Evolutionary conservation across 2,797 vertebrate genomes (phyloP).

Genomic region (Discoglossus pictus): DNA sequence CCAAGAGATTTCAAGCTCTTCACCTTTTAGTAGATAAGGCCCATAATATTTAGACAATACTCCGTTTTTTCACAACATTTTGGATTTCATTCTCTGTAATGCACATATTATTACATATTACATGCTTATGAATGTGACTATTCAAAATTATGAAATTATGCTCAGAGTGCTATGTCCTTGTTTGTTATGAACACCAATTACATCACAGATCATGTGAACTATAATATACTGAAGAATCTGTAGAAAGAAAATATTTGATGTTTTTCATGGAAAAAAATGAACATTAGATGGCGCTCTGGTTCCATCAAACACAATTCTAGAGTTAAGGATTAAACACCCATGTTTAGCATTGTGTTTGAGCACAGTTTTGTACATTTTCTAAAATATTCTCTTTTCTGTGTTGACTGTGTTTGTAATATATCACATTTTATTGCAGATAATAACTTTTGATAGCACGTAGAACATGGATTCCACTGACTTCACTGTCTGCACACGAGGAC

Average conservation of each 20-base stretch:
- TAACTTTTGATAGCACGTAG: background rate
- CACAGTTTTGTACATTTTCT: too few species aligned
- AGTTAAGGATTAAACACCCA: too few species aligned
- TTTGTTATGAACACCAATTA: constrained; percentile 11
- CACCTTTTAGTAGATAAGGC: too few species aligned
- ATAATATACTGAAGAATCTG: constrained; percentile 1
- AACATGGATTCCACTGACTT: background rate
- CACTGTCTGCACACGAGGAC: background rate
- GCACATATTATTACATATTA: too few species aligned
- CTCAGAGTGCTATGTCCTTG: background rate
- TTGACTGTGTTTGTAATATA: constrained; percentile 7
- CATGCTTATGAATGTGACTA: too few species aligned
- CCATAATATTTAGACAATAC: too few species aligned
- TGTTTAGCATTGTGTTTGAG: too few species aligned
- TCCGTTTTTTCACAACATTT: too few species aligned
- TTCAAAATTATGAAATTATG: background rate
- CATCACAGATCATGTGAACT: constrained; percentile 5
- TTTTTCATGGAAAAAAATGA: background rate
- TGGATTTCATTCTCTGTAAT: too few species aligned
- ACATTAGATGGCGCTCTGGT: constrained; percentile 19
- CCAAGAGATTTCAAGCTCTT: too few species aligned
- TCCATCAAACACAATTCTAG: background rate
- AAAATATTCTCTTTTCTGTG: background rate
- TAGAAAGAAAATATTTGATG: too few species aligned
- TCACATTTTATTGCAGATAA: constrained; percentile 31